These are phyloP conservation scores for Halcyon chelicuti DNA, from an alignment of 2,797 vertebrate species.

Conservation along the genomic window DNA sequence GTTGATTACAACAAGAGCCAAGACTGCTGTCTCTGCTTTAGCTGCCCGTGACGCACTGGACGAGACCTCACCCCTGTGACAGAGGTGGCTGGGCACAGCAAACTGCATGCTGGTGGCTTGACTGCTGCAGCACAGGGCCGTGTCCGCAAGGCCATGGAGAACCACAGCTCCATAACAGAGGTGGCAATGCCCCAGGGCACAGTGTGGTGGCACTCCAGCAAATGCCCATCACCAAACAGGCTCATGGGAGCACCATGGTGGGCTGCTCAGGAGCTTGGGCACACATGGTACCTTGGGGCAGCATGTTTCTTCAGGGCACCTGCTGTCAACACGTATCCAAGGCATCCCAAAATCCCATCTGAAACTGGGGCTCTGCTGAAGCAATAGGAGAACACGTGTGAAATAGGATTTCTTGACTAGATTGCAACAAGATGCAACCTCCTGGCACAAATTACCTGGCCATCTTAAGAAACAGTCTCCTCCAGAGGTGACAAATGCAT, in stretches of 20 bases:
- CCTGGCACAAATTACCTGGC: not conserved
- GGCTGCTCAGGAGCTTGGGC: not conserved
- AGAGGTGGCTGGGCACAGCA: not conserved
- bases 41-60: not conserved
- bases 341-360: not conserved
- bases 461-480: not conserved
- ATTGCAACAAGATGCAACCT: not conserved
- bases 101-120: fast-evolving
- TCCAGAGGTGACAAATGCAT: fast-evolving
- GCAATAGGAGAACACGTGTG: not conserved
- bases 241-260: fast-evolving
- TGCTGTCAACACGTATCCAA: fast-evolving
- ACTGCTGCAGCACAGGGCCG: fast-evolving
- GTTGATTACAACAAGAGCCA: not conserved
- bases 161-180: not conserved
- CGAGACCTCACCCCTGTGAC: not conserved
- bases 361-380: not conserved
- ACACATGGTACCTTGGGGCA: fast-evolving
- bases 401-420: not conserved
- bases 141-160: fast-evolving
- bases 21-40: not conserved
- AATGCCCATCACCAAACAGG: not conserved
- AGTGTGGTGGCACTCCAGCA: not conserved
- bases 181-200: not conserved
- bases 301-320: not conserved